phyloP scores from a whole-genome alignment of 2,113 vertebrate species.

The Chionis minor region DNA sequence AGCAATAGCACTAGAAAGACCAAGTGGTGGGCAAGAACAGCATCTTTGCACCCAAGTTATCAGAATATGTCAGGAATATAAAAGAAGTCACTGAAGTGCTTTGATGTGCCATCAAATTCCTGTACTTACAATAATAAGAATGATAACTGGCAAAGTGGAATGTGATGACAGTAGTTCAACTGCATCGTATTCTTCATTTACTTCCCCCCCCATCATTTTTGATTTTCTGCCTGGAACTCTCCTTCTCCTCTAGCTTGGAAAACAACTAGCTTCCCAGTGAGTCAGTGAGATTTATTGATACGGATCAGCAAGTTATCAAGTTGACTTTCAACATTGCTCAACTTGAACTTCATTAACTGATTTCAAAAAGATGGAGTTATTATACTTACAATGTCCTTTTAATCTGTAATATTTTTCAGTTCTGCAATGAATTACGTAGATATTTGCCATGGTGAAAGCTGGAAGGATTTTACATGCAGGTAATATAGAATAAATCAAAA shows the following conservation, averaged over 20 bases:
- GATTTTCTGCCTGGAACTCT: background rate
- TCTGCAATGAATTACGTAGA: background rate
- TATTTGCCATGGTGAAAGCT: background rate
- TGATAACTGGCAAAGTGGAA: background rate
- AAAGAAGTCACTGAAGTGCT: background rate
- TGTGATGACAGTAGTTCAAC: background rate
- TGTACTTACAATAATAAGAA: background rate
- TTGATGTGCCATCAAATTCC: background rate
- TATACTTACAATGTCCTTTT: background rate
- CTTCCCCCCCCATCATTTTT: background rate
- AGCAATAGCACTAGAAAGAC: background rate
- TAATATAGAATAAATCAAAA: background rate
- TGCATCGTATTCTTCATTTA: background rate
- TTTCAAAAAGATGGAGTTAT: background rate
- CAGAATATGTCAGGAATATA: background rate
- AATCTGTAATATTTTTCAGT: background rate
- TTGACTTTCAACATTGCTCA: background rate
- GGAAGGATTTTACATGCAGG: background rate
- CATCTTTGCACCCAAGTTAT: background rate
- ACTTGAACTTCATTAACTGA: background rate
- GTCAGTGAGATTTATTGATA: background rate
- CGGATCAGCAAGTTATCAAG: background rate
- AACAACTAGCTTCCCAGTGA: background rate
- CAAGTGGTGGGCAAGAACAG: background rate
- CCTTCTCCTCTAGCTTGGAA: background rate